Conservation (phyloP, 2,797 vertebrate species). For the Falco peregrinus region DNA sequence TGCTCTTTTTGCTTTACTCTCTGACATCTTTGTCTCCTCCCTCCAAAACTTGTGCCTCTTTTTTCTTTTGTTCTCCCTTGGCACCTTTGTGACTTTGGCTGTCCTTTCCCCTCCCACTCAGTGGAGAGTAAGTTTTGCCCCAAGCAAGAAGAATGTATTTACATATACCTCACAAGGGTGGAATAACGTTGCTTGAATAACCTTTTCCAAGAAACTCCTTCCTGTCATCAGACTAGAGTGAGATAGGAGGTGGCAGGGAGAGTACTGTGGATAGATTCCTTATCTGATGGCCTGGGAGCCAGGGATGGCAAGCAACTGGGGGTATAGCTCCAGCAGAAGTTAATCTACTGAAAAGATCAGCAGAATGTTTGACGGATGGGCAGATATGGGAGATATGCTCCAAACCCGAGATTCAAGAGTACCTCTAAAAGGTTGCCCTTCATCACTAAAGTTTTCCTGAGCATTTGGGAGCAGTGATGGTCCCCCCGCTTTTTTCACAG, state of each 20-base stretch:
- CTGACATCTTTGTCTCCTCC: background rate
- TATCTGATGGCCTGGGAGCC: background rate
- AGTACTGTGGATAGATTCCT: background rate
- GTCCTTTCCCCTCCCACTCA: background rate
- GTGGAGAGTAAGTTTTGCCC: background rate
- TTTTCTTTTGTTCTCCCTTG: background rate
- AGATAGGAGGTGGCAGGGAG: background rate
- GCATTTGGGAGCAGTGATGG: background rate
- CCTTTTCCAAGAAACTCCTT: background rate
- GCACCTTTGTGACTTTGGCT: background rate
- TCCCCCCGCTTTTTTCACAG: background rate
- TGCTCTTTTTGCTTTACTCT: background rate
- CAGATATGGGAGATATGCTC: background rate
- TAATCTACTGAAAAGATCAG: no score
- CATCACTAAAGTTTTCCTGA: background rate
- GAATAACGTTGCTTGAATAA: background rate
- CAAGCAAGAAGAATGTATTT: background rate
- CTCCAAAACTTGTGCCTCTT: background rate
- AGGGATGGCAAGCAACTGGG: accelerated
- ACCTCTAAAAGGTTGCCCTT: background rate
- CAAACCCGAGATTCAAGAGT: background rate
- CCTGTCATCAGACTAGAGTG: background rate
- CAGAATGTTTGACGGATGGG: accelerated
- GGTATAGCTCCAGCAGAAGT: background rate
- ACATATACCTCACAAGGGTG: background rate